Conservation (phyloP, 2,113 vertebrate genomes). For the Cacatua alba region DNA sequence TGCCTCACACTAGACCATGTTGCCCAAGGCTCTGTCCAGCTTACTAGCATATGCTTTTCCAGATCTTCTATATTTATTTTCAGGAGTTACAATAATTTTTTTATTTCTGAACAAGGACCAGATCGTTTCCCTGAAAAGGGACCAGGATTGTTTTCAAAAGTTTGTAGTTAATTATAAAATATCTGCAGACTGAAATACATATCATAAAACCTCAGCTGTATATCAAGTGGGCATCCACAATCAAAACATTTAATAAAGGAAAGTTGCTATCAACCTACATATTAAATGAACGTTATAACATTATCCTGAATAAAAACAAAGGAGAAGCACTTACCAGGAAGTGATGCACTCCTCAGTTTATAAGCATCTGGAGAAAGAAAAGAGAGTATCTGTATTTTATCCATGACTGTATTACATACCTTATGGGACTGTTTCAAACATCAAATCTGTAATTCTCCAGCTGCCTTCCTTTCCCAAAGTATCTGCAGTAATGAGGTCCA, state of each 20-base stretch:
- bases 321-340: not conserved
- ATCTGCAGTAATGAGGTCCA: not conserved
- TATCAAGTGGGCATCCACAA: not conserved
- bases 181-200: not conserved
- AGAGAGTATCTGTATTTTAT: not conserved
- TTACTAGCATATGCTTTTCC: not conserved
- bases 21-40: not conserved
- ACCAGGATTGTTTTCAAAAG: not conserved
- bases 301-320: not conserved
- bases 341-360: accelerated
- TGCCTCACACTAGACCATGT: not conserved
- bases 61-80: not conserved
- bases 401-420: not conserved
- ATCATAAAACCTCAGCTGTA: not conserved
- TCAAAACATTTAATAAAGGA: not conserved
- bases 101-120: not conserved
- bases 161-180: not conserved
- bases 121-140: not conserved
- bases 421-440: not conserved
- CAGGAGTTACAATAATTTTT: not conserved
- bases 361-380: not conserved
- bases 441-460: not conserved
- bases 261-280: not conserved
- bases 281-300: not conserved
- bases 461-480: not conserved